phyloP scores from a whole-genome alignment of 2,797 vertebrate genomes.

The Pelochelys cantorii region DNA sequence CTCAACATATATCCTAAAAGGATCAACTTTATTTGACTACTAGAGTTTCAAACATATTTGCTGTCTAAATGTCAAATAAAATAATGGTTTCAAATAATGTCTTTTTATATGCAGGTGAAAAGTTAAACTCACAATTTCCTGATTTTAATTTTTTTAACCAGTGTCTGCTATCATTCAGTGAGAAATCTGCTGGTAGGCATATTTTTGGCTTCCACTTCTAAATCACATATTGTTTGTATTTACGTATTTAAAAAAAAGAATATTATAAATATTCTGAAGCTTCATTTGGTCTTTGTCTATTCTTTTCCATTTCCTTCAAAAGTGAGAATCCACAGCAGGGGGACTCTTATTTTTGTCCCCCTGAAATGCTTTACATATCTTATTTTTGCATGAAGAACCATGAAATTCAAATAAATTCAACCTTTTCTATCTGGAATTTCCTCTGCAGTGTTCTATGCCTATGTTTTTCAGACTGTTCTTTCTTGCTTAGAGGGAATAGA shows the following conservation, averaged over 20 bases:
- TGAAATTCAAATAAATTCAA: slow-evolving; percentile 56
- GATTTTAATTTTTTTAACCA: slow-evolving; percentile 29
- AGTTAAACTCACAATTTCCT: slow-evolving; percentile 17
- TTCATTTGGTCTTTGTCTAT: slow-evolving; percentile 62
- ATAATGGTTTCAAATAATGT: background rate
- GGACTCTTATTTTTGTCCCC: slow-evolving; percentile 65
- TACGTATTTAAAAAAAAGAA: slow-evolving; percentile 53
- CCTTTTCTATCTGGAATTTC: slow-evolving; percentile 62
- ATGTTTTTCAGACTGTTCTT: slow-evolving; percentile 53
- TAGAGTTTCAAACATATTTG: background rate
- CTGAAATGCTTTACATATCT: slow-evolving; percentile 47
- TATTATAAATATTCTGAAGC: slow-evolving; percentile 62
- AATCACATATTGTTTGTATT: slow-evolving; percentile 74
- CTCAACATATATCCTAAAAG: background rate
- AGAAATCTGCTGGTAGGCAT: slow-evolving; percentile 54
- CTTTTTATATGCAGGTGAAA: slow-evolving; percentile 38
- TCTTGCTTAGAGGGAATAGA: slow-evolving; percentile 64
- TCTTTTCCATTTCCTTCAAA: slow-evolving; percentile 73
- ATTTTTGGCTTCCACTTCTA: slow-evolving; percentile 58
- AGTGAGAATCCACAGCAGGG: slow-evolving; percentile 60
- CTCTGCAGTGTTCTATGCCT: slow-evolving; percentile 43
- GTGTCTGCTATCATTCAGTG: slow-evolving; percentile 45
- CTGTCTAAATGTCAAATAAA: background rate
- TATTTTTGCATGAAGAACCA: slow-evolving; percentile 18
- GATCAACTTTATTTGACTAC: background rate